Evolutionary conservation across 2,797 vertebrate species (phyloP).

Genomic region (Lutjanus campechanus): DNA sequence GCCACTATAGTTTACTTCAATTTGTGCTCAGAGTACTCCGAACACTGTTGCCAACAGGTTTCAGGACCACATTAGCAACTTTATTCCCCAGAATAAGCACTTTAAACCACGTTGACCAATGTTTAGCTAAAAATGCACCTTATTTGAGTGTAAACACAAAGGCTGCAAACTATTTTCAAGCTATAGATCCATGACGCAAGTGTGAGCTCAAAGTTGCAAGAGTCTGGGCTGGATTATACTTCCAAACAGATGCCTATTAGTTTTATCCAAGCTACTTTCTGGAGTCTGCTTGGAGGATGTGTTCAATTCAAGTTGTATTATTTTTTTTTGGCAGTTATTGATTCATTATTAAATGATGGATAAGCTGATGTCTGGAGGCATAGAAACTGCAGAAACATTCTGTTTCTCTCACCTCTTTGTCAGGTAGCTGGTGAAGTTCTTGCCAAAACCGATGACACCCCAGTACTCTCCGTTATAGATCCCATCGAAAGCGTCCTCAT

Average conservation of each 20-base stretch:
- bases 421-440: slow-evolving; percentile 87
- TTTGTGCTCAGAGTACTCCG: not conserved
- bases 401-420: slow-evolving; percentile 80
- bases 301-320: no score
- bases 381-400: not conserved
- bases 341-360: not conserved
- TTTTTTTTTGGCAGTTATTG: not conserved
- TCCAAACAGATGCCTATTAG: no score
- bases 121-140: not conserved
- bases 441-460: slow-evolving; percentile 85
- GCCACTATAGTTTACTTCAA: not conserved
- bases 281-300: no score
- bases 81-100: no score
- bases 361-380: no score
- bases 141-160: not conserved
- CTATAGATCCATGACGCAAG: not conserved
- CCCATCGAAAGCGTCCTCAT: slow-evolving; percentile 83
- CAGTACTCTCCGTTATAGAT: slow-evolving; percentile 85
- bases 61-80: not conserved
- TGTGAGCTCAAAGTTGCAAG: no score
- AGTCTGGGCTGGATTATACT: no score
- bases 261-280: no score
- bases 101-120: not conserved
- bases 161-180: not conserved
- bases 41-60: no score